phyloP scores from a whole-genome alignment of 2,888 invertebrate species.

The Ptychoptera contaminata region DNA sequence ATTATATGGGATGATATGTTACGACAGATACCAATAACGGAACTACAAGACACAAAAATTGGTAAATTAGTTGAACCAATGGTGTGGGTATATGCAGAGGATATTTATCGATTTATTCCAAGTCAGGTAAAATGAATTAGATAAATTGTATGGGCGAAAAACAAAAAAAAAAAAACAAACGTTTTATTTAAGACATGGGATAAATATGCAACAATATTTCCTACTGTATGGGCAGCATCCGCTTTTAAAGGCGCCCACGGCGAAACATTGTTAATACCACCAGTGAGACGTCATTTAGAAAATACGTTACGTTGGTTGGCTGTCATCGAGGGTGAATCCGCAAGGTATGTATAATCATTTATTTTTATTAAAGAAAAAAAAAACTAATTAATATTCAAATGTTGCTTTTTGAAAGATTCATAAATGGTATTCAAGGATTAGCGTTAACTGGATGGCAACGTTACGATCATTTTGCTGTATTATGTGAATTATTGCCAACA shows the following conservation, averaged over 20 bases:
- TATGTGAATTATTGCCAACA: constrained; percentile 50
- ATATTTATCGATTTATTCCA: constrained; percentile 42
- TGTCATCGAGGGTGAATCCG: constrained; percentile 42
- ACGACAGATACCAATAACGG: constrained; percentile 41
- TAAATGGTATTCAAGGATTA: constrained; percentile 26
- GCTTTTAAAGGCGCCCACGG: constrained; percentile 65
- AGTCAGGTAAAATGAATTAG: constrained; percentile 14
- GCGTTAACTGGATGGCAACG: constrained; percentile 31
- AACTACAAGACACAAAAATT: constrained; percentile 42
- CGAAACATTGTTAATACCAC: constrained; percentile 49
- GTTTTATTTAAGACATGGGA: constrained; percentile 41
- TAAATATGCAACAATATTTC: constrained; percentile 48
- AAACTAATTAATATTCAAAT: no score
- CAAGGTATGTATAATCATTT: constrained; percentile 21
- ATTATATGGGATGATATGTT: constrained; percentile 76
- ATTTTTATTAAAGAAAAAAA: constrained; percentile 1
- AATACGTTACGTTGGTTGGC: constrained; percentile 55
- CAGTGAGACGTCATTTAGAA: constrained; percentile 48
- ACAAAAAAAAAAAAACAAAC: no score
- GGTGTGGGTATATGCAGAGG: constrained; percentile 68
- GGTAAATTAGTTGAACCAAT: constrained; percentile 57
- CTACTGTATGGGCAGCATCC: constrained; percentile 54
- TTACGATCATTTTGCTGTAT: constrained; percentile 53
- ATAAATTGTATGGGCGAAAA: no score
- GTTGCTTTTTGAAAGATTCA: constrained; percentile 20